Base-by-base conservation (phyloP, 2,797 vertebrate genomes). In the Labroides dimidiatus region DNA sequence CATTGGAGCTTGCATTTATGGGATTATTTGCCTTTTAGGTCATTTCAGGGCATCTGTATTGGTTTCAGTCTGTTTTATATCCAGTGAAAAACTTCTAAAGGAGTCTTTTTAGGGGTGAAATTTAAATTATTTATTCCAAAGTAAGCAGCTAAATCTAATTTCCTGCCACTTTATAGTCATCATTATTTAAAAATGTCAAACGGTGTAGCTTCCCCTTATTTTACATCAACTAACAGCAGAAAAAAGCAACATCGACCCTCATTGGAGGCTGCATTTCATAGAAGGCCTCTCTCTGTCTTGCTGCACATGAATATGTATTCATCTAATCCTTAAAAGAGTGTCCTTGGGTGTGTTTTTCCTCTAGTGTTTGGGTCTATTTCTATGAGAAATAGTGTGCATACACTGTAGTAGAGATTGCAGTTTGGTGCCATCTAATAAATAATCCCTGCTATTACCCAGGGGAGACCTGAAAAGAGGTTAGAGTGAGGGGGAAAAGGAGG, bases 341-440 rank as follows among this genome's bases (percentile, higher is more conserved):
- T 49, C 48, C 48, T 49, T 43, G 24, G 13, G 61, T 33, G 8
- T 50, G 51, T 44, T 16, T 33, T 30, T 17, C 23, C 59, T 44
- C 21, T 2, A 43, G 23, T 12, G 45, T 69, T 79, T 53, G 1
- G 10, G 37, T 51, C 56, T 62, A 27, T 16, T 51, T 73, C 4
- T 39, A 15, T 53, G 51, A 50, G 27, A 61, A 65, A 65, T 24
- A 48, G 17, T 51, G 39, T 23, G 50, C 27, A 64, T 56, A 70
- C 45, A 2, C 61, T 77, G 16, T 13, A 36, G 72, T 33, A 50
- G 52, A 73, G 60, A 74, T 41, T 63, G 60, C 53, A 70, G 70
- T 23, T 76, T 63, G 64, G 74, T 63, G 69, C 50, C 70, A 65
- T 63, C 71, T 56, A 71, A 75, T 74, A 77, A 66, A 77, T 84